phyloP scores from a whole-genome alignment of 64 coral and sea anemone species.

The Actinia tenebrosa region DNA sequence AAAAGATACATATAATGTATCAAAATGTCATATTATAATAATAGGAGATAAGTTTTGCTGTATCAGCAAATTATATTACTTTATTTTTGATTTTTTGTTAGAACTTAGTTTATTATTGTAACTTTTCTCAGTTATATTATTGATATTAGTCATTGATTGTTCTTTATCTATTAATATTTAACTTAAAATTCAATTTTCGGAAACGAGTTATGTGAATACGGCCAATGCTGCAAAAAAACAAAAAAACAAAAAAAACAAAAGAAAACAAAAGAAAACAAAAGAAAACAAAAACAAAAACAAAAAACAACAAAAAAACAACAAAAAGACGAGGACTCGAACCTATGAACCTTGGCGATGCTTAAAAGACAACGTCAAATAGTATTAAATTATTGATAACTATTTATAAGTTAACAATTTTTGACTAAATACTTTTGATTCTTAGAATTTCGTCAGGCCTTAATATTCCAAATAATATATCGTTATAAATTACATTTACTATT shows the following conservation, averaged over 20 bases:
- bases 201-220: background rate
- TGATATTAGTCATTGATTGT: too few species aligned
- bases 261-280: background rate
- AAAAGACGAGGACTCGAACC: background rate
- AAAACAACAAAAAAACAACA: background rate
- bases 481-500: too few species aligned
- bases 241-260: background rate
- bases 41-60: background rate
- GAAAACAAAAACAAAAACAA: background rate
- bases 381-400: too few species aligned
- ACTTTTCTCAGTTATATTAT: too few species aligned
- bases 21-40: constrained; percentile 1
- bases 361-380: too few species aligned
- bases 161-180: too few species aligned
- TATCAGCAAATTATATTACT: background rate
- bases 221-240: background rate
- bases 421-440: too few species aligned
- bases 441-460: too few species aligned
- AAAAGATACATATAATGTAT: background rate
- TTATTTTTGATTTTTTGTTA: background rate
- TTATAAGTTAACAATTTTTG: too few species aligned
- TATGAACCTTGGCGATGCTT: too few species aligned
- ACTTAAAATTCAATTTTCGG: background rate
- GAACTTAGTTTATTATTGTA: too few species aligned
- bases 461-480: too few species aligned